Percentiles rank a stretch among this genome's conserved stretches.
These are phyloP conservation scores for Osmerus eperlanus DNA, from an alignment of 2,113 vertebrate genomes.

Conservation along the genomic window DNA sequence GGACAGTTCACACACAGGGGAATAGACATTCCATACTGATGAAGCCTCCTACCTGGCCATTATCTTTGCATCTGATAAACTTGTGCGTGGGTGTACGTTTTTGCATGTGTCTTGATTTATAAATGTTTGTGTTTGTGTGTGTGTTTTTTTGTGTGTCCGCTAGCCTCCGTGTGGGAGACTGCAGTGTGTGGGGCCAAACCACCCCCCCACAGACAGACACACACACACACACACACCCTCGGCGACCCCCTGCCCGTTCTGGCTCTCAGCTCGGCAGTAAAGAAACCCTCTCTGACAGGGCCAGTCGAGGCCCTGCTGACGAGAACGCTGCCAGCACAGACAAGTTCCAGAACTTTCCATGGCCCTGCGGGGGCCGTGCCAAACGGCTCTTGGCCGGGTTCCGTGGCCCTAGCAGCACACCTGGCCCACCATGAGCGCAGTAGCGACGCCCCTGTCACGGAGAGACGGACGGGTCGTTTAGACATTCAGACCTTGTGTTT, in stretches of 20 bases:
- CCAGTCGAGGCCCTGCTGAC: constrained; percentile 23
- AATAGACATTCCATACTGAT: too few relatives aligned
- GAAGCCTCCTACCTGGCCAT: too few relatives aligned
- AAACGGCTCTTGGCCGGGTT: constrained; percentile 21
- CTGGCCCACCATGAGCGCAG: constrained; percentile 39
- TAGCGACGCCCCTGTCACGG: constrained; percentile 27
- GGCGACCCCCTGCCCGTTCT: background rate
- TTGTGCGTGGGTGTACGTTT: background rate
- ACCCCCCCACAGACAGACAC: background rate
- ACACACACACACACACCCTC: background rate
- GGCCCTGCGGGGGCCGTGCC: constrained; percentile 12
- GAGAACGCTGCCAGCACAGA: constrained; percentile 30
- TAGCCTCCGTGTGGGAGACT: background rate
- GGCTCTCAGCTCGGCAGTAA: constrained; percentile 23
- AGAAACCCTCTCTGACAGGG: constrained; percentile 24
- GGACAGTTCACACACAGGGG: too few relatives aligned
- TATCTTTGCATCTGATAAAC: too few relatives aligned
- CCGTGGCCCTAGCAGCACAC: constrained; percentile 30
- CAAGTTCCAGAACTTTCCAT: constrained; percentile 44
- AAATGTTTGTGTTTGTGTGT: constrained; percentile 4
- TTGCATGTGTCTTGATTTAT: background rate
- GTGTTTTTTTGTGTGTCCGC: constrained; percentile 18
- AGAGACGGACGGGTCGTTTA: constrained; percentile 47
- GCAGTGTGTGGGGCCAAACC: constrained; percentile 16
- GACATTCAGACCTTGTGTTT: constrained; percentile 40